Base-by-base conservation (phyloP, 92 coral and sea anemone species). In the Palythoa grandiflora region DNA sequence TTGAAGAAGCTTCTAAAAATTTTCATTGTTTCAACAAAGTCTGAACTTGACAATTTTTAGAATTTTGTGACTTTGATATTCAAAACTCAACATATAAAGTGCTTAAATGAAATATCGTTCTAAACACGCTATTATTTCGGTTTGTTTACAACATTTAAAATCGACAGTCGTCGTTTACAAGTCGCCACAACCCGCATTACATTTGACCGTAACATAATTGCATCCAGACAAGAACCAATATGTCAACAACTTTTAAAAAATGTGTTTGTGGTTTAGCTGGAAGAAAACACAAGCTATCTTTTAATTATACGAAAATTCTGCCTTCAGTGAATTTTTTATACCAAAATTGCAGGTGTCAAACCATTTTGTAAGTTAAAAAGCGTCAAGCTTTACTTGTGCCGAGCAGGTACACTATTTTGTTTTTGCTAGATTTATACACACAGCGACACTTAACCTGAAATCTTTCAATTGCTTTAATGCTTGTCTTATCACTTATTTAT, bases 341-440 rank as follows among this genome's bases (percentile, higher is more conserved):
- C 66, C 75, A 40, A 68, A 81, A 16, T 66, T 47, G 47, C 74
- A 66, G 86, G 86, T 81, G 75, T 81, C 9, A 66, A 81, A 66
- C 13, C 55, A 47, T 81, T 37, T 66, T 21, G 50, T 57, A 68
- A 81, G 59, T 81, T 44, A 35, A 38, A 38, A 61, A 63, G 75
- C 66, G 60, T 4, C 74, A 50, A 40, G 71, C 73, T 19, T 60
- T 17, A 65, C 60, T 80, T 61, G 85, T 63, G 74, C 13, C 10
- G 5, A 37, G 59, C 86, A 21, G 74, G 86, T 66, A 44, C 0
- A 36, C 3, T 38, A 40, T 74, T 65, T 47, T 65, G n/a, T 38
- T 14, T 63, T 80, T 80, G 2, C 9, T 47, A 13, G 0, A n/a
- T 9, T 52, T 52, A 80, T 36, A 20, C 72, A 20, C 61, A 66